Evolutionary conservation across 2,888 invertebrate species (phyloP).

Genomic region (Ichneumoninae sp.): DNA sequence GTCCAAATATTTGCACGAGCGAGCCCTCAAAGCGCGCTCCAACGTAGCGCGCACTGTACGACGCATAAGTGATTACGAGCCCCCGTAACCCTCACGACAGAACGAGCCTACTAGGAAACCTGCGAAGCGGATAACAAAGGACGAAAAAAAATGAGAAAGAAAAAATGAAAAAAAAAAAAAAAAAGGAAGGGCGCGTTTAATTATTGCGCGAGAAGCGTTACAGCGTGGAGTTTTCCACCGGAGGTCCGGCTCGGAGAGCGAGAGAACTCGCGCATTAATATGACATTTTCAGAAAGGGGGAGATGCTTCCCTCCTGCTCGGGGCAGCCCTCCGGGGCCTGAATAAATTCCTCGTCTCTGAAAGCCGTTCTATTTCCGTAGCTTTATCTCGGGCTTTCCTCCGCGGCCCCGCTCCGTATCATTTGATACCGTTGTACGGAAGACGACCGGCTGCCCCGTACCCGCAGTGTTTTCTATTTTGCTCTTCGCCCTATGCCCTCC

Average conservation of each 20-base stretch:
- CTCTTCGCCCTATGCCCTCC: conserved; percentile 3
- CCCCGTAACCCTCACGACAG: background rate
- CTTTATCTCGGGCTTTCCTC: conserved; percentile 16
- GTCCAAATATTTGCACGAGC: conserved; percentile 29
- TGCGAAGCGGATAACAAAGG: background rate
- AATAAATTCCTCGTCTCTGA: conserved; percentile 52
- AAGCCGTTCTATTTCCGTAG: conserved; percentile 57
- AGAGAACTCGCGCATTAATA: conserved; percentile 47
- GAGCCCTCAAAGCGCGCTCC: conserved; percentile 5
- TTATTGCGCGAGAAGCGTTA: conserved; percentile 51
- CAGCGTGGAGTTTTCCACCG: conserved; percentile 25
- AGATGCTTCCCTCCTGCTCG: background rate
- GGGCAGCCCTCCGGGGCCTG: conserved; percentile 46
- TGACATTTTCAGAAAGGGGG: conserved; percentile 45
- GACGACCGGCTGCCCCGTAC: background rate
- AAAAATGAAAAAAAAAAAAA: conserved; percentile 8
- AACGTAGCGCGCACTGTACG: background rate
- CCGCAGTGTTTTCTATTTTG: background rate
- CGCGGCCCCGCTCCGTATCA: background rate
- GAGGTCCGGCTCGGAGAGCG: conserved; percentile 19
- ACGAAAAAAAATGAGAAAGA: background rate
- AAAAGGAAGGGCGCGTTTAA: conserved; percentile 57
- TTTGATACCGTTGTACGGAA: background rate
- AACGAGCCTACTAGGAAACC: background rate
- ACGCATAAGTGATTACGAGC: background rate